Base-by-base conservation (phyloP, 2,797 vertebrate species). In the Danio tinwini region DNA sequence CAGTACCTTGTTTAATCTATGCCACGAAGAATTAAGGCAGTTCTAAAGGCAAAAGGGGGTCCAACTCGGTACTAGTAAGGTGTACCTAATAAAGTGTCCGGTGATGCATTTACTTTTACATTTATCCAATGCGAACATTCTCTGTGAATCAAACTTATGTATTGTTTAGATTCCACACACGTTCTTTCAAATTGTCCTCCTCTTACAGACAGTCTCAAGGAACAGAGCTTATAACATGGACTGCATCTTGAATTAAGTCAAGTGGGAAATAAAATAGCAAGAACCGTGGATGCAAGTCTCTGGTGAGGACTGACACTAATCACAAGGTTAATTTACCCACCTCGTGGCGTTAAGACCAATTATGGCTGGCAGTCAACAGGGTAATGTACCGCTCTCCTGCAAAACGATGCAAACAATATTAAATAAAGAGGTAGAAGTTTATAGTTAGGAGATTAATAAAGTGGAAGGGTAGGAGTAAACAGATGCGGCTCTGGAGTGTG, bases 281-380 rank as follows among this genome's bases (percentile, higher is more conserved):
- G 80, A 86, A 8, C 82, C 19, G 40, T 81, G 11, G 78, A 63
- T 55, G 47, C 16, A 64, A 44, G 61, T 85, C 88, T 89, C 83
- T 82, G 61, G 87, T 83, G 82, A 86, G 81, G 85, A 83, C 84
- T 74, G 74, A 63, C 80, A 75, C 73, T 84, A 85, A 90, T 88
- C 82, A 85, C 78, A 29, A 73, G 82, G 85, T 90, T 91, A 86
- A 92, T 93, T 90, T 86, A 90, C 87, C 88, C 85, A 84, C 76
- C 81, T 90, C 81, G 78, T 81, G 72, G 89, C 86, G 84, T 84
- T 83, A 87, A 82, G 85, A 86, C 86, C 83, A 91, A 91, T 91
- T 91, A 92, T 81, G 56, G 67, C 75, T 84, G 39, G 78, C 81
- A 85, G 84, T 87, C 87, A 82, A 87, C 76, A 72, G 70, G 61